phyloP scores from a whole-genome alignment of 2,888 invertebrate genomes.

The Drosophila atripex region DNA sequence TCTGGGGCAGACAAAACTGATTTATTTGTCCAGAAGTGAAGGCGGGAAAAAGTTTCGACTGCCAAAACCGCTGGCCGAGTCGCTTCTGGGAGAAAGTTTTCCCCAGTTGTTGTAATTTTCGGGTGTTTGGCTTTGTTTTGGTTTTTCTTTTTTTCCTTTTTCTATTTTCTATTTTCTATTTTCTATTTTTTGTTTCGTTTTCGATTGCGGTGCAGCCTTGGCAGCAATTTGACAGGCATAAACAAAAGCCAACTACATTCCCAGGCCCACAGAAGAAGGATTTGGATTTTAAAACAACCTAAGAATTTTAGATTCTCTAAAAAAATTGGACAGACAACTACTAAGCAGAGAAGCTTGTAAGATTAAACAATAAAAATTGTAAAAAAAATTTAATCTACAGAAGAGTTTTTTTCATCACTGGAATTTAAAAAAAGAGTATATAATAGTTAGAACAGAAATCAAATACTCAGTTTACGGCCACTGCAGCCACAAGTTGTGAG shows the following conservation, averaged over 20 bases:
- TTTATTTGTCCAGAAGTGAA: constrained; percentile 49
- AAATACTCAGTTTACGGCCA: constrained; percentile 13
- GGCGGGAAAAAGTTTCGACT: constrained; percentile 37
- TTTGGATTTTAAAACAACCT: neutral
- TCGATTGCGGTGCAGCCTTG: constrained; percentile 58
- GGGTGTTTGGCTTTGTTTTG: constrained; percentile 27
- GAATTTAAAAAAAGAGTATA: constrained; percentile 11
- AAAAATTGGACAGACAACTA: neutral
- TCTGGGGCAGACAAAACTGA: constrained; percentile 54
- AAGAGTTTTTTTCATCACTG: too few relatives aligned
- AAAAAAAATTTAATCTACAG: too few relatives aligned
- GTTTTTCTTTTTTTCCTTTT: constrained; percentile 9
- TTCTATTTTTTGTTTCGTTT: constrained; percentile 17
- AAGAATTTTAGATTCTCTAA: neutral
- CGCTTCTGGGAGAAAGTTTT: constrained; percentile 51
- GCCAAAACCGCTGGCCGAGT: constrained; percentile 58
- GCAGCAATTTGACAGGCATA: constrained; percentile 73
- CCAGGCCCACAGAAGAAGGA: neutral
- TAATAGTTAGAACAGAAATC: constrained; percentile 2
- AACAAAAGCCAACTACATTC: constrained; percentile 49
- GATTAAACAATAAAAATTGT: too few relatives aligned
- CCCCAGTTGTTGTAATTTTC: constrained; percentile 41
- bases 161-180: neutral
- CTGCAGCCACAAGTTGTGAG: constrained; percentile 55
- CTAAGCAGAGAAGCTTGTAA: too few relatives aligned